A percentile compares a stretch with the other conserved stretches of the same genome.
phyloP scores from a whole-genome alignment of 2,888 invertebrate genomes.

The Hetaerina titia region DNA sequence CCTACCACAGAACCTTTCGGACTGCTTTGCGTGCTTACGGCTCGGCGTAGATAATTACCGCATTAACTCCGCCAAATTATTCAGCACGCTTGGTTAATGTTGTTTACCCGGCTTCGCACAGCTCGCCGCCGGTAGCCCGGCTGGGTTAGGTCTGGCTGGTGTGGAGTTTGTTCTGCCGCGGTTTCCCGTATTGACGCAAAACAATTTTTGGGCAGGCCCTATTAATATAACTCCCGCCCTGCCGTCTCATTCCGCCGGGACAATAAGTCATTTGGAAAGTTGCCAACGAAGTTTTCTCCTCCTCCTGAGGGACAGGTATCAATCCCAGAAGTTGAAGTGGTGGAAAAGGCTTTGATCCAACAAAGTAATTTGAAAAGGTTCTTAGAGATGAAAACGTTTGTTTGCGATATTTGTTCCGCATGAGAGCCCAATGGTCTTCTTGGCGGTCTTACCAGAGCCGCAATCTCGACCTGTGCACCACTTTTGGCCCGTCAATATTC shows the following conservation, averaged over 20 bases:
- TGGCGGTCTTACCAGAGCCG: no score
- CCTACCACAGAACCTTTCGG: not conserved
- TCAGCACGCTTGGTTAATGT: not conserved
- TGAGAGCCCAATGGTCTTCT: no score
- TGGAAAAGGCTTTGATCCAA: not conserved
- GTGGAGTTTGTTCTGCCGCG: not conserved
- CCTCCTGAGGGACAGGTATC: not conserved
- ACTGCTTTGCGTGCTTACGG: not conserved
- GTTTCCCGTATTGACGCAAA: not conserved
- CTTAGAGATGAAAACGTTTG: not conserved
- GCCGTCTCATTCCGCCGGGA: not conserved
- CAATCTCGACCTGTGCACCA: no score
- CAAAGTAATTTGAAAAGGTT: not conserved
- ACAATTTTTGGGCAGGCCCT: not conserved
- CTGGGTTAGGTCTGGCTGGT: not conserved
- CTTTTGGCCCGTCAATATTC: no score
- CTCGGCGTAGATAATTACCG: not conserved
- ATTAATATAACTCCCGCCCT: not conserved
- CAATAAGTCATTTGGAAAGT: slow-evolving; percentile 10
- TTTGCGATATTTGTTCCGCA: no score
- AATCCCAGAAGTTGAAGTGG: not conserved
- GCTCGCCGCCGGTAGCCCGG: not conserved
- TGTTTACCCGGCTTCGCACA: not conserved
- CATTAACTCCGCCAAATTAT: not conserved
- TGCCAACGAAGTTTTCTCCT: not conserved